Conservation (phyloP, 2,888 invertebrate species). For the Eucera pruinosa region DNA sequence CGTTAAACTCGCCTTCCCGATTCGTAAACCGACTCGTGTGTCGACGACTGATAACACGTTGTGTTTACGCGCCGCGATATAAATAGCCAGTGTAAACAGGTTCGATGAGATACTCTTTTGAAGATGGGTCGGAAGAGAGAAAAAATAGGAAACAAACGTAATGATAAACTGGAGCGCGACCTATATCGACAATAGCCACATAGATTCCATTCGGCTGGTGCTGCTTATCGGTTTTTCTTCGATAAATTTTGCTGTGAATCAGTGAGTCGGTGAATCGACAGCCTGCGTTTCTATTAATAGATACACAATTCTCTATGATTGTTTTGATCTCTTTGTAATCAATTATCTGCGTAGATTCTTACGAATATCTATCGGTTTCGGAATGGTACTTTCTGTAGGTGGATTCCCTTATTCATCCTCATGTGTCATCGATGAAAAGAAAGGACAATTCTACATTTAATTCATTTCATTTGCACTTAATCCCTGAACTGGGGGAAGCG, state of each 20-base stretch:
- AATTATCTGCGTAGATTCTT: background rate
- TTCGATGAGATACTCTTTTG: constrained; percentile 3
- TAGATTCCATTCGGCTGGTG: background rate
- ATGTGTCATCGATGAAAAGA: background rate
- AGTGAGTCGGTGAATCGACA: constrained; percentile 27
- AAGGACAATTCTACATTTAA: no score
- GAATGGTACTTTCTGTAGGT: background rate
- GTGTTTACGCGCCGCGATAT: constrained; percentile 28
- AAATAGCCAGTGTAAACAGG: constrained; percentile 33
- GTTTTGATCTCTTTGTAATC: background rate
- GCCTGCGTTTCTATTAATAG: constrained; percentile 31
- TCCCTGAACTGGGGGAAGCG: no score
- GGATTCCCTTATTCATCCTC: background rate
- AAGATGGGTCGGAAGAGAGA: background rate
- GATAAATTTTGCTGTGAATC: constrained; percentile 25
- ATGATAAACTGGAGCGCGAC: constrained; percentile 32
- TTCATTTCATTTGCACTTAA: background rate
- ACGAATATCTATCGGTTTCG: background rate
- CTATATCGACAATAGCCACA: constrained; percentile 21
- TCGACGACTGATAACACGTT: constrained; percentile 51
- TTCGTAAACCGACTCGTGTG: constrained; percentile 51
- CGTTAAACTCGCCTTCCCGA: constrained; percentile 52
- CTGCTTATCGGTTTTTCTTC: constrained; percentile 3
- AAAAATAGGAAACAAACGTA: no score
- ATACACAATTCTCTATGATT: background rate